These are phyloP conservation scores for Leptonema lineaticorne DNA, from an alignment of 1,140 invertebrate genomes.

Conservation along the genomic window DNA sequence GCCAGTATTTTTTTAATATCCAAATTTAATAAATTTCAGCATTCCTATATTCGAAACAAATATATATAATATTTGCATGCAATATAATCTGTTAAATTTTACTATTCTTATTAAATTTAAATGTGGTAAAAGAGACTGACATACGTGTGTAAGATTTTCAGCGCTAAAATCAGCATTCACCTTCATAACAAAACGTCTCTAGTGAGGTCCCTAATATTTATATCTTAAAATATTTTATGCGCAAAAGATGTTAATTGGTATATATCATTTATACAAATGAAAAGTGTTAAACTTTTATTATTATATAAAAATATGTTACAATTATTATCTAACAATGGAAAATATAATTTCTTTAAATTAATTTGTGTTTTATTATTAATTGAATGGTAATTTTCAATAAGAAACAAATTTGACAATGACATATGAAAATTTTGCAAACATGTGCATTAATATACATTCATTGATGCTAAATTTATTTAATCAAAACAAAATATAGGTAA, in stretches of 20 bases:
- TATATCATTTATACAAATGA: slow-evolving; percentile 33
- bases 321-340: slow-evolving; percentile 30
- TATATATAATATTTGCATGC: no score
- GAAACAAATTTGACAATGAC: no score
- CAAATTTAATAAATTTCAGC: no score
- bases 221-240: slow-evolving; percentile 32
- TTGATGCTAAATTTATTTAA: not conserved
- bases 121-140: slow-evolving; percentile 17
- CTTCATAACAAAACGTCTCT: slow-evolving; percentile 30
- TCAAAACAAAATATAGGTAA: not conserved
- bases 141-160: slow-evolving; percentile 5
- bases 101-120: no score
- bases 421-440: no score
- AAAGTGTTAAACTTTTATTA: slow-evolving; percentile 21
- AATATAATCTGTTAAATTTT: no score
- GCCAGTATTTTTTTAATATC: no score
- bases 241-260: slow-evolving; percentile 27
- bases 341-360: slow-evolving; percentile 22
- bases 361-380: slow-evolving; percentile 2
- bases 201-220: slow-evolving; percentile 31
- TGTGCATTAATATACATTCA: no score
- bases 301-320: slow-evolving; percentile 32
- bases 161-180: slow-evolving; percentile 24
- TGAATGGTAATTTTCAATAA: no score
- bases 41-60: no score